These are phyloP conservation scores for Montipora capricornis DNA, from an alignment of 64 coral and sea anemone genomes.

Conservation along the genomic window DNA sequence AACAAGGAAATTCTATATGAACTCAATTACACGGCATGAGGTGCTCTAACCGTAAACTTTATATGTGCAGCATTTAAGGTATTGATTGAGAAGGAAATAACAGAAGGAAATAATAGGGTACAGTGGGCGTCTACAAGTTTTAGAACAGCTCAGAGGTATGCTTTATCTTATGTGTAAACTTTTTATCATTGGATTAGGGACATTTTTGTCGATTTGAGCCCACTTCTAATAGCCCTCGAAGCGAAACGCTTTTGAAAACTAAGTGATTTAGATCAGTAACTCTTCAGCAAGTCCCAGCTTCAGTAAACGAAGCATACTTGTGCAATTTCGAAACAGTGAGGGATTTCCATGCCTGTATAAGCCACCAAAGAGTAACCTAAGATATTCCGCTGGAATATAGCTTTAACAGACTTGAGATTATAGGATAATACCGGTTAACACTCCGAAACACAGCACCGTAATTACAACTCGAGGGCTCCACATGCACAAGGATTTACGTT, in stretches of 20 bases:
- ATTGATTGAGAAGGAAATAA: not conserved
- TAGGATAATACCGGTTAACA: too few relatives aligned
- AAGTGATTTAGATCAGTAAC: not conserved
- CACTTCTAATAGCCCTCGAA: not conserved
- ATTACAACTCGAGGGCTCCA: too few relatives aligned
- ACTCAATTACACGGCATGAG: not conserved
- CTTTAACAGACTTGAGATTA: too few relatives aligned
- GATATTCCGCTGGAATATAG: too few relatives aligned
- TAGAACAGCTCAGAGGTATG: not conserved
- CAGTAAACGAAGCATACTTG: too few relatives aligned
- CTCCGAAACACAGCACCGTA: too few relatives aligned
- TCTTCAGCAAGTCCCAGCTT: not conserved
- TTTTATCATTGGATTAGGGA: not conserved
- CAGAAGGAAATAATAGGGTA: not conserved
- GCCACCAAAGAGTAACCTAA: too few relatives aligned
- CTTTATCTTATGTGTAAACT: not conserved
- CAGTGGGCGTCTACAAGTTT: not conserved
- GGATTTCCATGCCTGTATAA: too few relatives aligned
- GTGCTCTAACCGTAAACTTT: not conserved
- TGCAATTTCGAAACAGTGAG: too few relatives aligned
- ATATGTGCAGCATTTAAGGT: too few relatives aligned
- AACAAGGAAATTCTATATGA: conserved; percentile 19
- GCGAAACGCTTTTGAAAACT: not conserved
- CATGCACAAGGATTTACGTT: too few relatives aligned
- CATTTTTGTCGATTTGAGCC: not conserved